Base-by-base conservation (phyloP, 64 coral and sea anemone genomes). In the Platygyra sinensis region DNA sequence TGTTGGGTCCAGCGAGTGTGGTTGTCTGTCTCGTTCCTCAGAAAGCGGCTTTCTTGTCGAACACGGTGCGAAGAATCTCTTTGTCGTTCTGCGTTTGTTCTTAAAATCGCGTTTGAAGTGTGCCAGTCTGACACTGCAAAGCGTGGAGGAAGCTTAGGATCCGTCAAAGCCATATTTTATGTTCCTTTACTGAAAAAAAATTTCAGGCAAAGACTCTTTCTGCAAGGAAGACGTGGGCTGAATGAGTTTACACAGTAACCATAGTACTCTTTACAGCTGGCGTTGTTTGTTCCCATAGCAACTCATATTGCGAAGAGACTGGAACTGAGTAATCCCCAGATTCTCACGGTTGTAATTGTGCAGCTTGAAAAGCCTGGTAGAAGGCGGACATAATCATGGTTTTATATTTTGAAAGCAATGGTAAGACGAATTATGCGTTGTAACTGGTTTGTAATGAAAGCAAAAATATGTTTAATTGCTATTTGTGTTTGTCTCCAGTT, bases 1-100 rank as follows among this genome's bases (percentile, higher is more conserved):
- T 99, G 94, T 89, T 99, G 97, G 4, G 97, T 99, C 97, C 97
- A 99, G 57, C 94, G 87, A 62, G 97, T 99, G 73, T 99, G 97
- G 79, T 96, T 99, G 20, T 99, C 97, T 0, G 90, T 99, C 74
- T 99, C 97, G 88, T 99, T 99, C 30, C 97, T 88, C 28, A 99
- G 91, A 63, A 88, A 99, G 18, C 97, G 91, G n/a, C 97, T 91
- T 77, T 99, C 97, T 86, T 99, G 97, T 39, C 97, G 87, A 64
- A 99, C 93, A 62, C 90, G 87, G 49, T 99, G 97, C 5, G 97
- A 96, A 46, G 94, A 59, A 54, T 99, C 97, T 39, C 94, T 62
- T 38, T 96, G 91, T 14, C 97, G 80, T 49, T 96, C 94, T 3
- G 97, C 97, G 46, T 93, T 99, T 32, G 94, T 95, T 20, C 97